Conservation (phyloP, 1,140 invertebrate species). For the Formica exsecta region DNA sequence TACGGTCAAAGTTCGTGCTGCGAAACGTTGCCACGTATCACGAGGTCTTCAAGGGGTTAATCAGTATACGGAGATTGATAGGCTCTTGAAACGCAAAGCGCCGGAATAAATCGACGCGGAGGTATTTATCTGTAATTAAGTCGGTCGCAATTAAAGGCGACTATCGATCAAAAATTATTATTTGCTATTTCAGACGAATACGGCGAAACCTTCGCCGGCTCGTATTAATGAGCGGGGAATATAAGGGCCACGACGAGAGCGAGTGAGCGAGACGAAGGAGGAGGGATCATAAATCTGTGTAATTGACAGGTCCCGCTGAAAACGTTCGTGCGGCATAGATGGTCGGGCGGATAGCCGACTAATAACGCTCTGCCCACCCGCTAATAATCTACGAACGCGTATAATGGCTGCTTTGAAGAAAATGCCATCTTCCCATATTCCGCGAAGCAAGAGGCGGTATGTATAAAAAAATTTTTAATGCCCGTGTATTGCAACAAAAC, state of each 20-base stretch:
- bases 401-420: constrained; percentile 65
- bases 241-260: constrained; percentile 65
- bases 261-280: constrained; percentile 35
- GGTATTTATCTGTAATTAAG: constrained; percentile 62
- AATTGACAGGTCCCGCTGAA: constrained; percentile 79
- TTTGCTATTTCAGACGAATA: constrained; percentile 22
- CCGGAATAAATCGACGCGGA: constrained; percentile 25
- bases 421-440: constrained; percentile 48
- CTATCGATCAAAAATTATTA: constrained; percentile 61
- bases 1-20: constrained; percentile 1
- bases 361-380: constrained; percentile 66
- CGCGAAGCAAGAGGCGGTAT: neutral
- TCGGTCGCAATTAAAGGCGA: constrained; percentile 61
- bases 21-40: constrained; percentile 21
- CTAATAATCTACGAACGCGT: constrained; percentile 63
- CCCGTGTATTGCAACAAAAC: neutral
- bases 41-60: constrained; percentile 20
- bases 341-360: constrained; percentile 70
- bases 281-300: constrained; percentile 81
- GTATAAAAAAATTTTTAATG: constrained; percentile 11
- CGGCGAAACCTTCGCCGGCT: neutral
- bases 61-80: constrained; percentile 49
- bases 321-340: constrained; percentile 72
- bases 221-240: constrained; percentile 59
- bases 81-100: constrained; percentile 39